phyloP scores from a whole-genome alignment of 2,113 vertebrate species.

The Scophthalmus maximus region DNA sequence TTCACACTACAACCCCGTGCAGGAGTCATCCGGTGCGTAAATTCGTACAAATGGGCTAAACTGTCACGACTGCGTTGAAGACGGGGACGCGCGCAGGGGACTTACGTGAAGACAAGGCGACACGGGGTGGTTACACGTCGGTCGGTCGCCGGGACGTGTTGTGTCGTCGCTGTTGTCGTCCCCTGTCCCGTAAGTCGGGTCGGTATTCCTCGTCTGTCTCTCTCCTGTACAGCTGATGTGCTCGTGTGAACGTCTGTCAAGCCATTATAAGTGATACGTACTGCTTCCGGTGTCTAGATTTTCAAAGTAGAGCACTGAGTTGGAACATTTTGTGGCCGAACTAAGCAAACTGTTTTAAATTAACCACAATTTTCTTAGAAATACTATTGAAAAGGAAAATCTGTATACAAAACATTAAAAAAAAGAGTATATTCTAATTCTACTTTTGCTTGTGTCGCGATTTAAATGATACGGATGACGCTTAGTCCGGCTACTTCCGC shows the following conservation, averaged over 20 bases:
- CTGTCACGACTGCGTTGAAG: background rate
- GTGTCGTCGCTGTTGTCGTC: slow-evolving; percentile 25
- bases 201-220: slow-evolving; percentile 35
- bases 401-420: no score
- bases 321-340: no score
- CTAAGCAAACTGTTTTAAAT: no score
- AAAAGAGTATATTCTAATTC: no score
- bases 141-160: background rate
- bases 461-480: background rate
- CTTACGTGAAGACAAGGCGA: slow-evolving; percentile 18
- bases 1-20: background rate
- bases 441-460: no score
- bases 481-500: slow-evolving; percentile 35
- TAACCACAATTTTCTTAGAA: no score
- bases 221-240: slow-evolving; percentile 67
- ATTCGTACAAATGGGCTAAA: background rate
- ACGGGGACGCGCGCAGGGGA: background rate
- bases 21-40: background rate
- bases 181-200: slow-evolving; percentile 52
- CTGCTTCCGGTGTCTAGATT: slow-evolving; percentile 29
- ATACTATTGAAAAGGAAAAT: no score
- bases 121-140: background rate
- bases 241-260: slow-evolving; percentile 23
- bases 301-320: slow-evolving; percentile 47
- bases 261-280: accelerated